Evolutionary conservation across 2,113 vertebrate species (phyloP).

Genomic region (Podarcis cretensis): DNA sequence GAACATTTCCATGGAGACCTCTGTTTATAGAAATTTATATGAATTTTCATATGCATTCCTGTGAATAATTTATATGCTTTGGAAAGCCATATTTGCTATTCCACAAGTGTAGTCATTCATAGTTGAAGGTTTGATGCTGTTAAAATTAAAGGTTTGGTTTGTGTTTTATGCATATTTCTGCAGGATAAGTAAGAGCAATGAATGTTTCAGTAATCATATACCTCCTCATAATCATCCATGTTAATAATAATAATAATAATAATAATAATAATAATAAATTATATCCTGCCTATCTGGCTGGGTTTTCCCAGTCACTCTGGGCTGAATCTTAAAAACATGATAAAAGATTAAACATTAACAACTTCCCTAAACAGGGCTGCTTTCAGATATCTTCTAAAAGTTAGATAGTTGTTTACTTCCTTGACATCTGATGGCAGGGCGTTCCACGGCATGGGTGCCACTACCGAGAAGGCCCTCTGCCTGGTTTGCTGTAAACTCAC

Average conservation of each 20-base stretch:
- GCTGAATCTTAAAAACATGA: too few species aligned
- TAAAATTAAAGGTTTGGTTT: constrained; percentile 4
- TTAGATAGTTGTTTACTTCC: too few species aligned
- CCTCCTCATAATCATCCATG: background rate
- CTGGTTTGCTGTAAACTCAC: too few species aligned
- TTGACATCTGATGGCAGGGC: too few species aligned
- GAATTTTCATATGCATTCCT: background rate
- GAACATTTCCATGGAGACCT: constrained; percentile 22
- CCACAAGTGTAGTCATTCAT: background rate
- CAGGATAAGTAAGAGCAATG: background rate
- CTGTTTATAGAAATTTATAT: constrained; percentile 16
- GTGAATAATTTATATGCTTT: constrained; percentile 24
- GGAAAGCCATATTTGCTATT: background rate
- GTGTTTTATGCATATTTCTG: background rate
- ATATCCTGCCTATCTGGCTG: too few species aligned
- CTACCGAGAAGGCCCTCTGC: too few species aligned
- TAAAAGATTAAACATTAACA: too few species aligned
- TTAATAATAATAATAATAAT: background rate
- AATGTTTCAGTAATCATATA: background rate
- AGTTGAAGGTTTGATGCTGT: background rate
- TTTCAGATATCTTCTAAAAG: too few species aligned
- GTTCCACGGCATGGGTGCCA: too few species aligned
- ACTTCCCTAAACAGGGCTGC: too few species aligned
- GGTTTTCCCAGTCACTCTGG: too few species aligned
- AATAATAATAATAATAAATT: too few species aligned